Evolutionary conservation across 2,797 vertebrate species (phyloP).

Genomic region (Lycodopsis pacificus): DNA sequence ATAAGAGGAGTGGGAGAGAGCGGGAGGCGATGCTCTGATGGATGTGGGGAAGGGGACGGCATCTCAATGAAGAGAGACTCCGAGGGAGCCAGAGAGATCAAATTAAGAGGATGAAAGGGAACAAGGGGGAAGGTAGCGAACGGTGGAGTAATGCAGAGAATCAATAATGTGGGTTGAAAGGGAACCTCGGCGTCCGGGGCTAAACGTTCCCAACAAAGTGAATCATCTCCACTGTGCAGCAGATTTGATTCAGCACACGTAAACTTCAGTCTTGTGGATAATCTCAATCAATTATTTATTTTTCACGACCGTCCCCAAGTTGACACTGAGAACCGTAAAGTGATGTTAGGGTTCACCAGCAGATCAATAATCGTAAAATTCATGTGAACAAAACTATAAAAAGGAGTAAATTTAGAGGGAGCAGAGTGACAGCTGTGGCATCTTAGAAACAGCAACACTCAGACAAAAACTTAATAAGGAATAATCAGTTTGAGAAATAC

Average conservation of each 20-base stretch:
- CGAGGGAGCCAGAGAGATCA: constrained; percentile 62
- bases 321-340: background rate
- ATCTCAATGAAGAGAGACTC: constrained; percentile 71
- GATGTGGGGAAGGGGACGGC: constrained; percentile 64
- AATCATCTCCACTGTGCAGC: constrained; percentile 14
- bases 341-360: background rate
- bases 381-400: background rate
- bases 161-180: constrained; percentile 52
- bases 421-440: background rate
- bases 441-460: background rate
- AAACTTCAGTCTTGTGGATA: constrained; percentile 18
- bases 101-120: constrained; percentile 71
- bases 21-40: constrained; percentile 65
- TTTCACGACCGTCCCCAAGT: background rate
- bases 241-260: constrained; percentile 15
- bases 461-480: background rate
- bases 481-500: background rate
- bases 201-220: constrained; percentile 29
- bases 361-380: background rate
- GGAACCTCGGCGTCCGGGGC: constrained; percentile 24
- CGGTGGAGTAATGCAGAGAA: constrained; percentile 48
- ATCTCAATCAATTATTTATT: constrained; percentile 35
- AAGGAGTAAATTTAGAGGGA: background rate
- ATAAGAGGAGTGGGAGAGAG: constrained; percentile 72
- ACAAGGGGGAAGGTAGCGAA: constrained; percentile 56